Evolutionary conservation across 2,888 invertebrate species (phyloP).

Genomic region (Ecdyonurus torrentis): DNA sequence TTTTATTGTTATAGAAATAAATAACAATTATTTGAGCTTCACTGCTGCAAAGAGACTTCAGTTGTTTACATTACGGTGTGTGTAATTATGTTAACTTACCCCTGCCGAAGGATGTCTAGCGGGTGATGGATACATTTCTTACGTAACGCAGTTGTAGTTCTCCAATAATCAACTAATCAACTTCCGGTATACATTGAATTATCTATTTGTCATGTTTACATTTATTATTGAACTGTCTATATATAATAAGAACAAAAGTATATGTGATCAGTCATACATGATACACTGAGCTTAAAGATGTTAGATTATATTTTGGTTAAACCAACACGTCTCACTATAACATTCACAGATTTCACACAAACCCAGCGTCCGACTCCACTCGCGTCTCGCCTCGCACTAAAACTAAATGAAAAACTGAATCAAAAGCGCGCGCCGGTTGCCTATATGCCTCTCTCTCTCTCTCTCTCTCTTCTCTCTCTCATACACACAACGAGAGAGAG

Average conservation of each 20-base stretch:
- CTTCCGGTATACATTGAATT: not conserved
- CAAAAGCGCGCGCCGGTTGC: not conserved
- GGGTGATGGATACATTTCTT: constrained; percentile 51
- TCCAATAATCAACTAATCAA: not conserved
- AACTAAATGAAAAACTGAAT: not conserved
- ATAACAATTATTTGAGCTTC: too few relatives aligned
- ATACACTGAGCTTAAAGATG: too few relatives aligned
- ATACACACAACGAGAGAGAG: not conserved
- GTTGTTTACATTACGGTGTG: not conserved
- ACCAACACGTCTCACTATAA: too few relatives aligned
- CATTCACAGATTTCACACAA: too few relatives aligned
- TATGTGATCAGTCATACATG: too few relatives aligned
- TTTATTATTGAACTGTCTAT: not conserved
- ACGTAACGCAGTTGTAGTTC: too few relatives aligned
- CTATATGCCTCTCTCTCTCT: not conserved
- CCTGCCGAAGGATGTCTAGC: constrained; percentile 59
- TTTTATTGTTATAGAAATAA: too few relatives aligned
- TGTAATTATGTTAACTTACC: constrained; percentile 34
- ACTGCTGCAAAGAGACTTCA: too few relatives aligned
- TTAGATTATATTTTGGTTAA: too few relatives aligned
- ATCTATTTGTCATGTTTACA: not conserved
- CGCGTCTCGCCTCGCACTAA: not conserved
- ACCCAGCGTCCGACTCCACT: not conserved
- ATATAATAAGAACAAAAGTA: too few relatives aligned
- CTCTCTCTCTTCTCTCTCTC: not conserved